Conservation (phyloP, 2,888 invertebrate species). For the Drosophila diplacantha region DNA sequence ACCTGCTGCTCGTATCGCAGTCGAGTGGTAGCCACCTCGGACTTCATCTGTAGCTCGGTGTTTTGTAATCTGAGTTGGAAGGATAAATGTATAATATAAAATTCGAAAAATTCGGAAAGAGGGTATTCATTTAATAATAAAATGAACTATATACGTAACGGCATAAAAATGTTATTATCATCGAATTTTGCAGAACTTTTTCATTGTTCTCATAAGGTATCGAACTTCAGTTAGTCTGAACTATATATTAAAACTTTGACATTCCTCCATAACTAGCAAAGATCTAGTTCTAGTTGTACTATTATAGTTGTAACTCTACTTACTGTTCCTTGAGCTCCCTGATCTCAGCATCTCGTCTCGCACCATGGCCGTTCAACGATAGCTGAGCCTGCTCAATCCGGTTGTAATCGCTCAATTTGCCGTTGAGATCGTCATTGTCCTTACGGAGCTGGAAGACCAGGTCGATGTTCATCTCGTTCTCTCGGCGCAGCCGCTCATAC, state of each 20-base stretch:
- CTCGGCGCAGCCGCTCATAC: conserved; percentile 83
- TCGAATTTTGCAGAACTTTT: background rate
- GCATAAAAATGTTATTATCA: background rate
- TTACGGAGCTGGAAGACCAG: conserved; percentile 85
- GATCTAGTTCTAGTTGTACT: background rate
- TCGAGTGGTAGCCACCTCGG: conserved; percentile 88
- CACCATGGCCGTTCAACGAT: conserved; percentile 86
- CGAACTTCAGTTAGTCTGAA: background rate
- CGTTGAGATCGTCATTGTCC: conserved; percentile 88
- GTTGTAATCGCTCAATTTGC: conserved; percentile 90
- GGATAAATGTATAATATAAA: no score
- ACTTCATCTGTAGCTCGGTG: conserved; percentile 85
- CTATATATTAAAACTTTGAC: background rate
- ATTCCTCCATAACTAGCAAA: no score
- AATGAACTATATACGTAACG: background rate
- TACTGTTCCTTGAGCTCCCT: conserved; percentile 83
- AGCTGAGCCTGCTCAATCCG: conserved; percentile 90
- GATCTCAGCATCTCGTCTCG: conserved; percentile 86
- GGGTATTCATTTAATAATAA: background rate
- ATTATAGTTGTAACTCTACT: conserved; percentile 35
- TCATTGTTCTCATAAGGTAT: background rate
- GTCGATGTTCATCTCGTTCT: conserved; percentile 83
- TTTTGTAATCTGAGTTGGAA: conserved; percentile 79
- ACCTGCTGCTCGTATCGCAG: conserved; percentile 91
- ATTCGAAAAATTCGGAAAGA: no score